These are phyloP conservation scores for Protobothrops flavoviridis DNA, from an alignment of 2,113 vertebrate genomes.

Conservation along the genomic window DNA sequence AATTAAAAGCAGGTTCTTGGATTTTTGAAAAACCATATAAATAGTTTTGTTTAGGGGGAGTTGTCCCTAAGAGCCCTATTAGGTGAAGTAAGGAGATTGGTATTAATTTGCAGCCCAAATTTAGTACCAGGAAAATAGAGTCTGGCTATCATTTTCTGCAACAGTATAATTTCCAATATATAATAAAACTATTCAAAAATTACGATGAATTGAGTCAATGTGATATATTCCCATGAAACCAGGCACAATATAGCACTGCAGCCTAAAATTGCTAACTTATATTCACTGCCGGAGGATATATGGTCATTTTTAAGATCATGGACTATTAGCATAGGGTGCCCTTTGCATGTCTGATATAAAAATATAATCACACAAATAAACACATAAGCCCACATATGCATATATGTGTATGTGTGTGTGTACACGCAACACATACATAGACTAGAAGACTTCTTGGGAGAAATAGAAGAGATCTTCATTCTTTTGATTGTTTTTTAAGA, in stretches of 20 bases:
- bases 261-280: not conserved
- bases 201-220: not conserved
- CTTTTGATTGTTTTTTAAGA: not conserved
- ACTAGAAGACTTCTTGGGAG: not conserved
- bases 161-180: not conserved
- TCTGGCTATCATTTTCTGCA: not conserved
- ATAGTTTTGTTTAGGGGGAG: constrained; percentile 4
- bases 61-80: constrained; percentile 20
- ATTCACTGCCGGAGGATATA: not conserved
- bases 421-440: not conserved
- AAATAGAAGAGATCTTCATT: not conserved
- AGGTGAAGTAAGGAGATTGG: constrained; percentile 8
- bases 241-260: not conserved
- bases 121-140: not conserved
- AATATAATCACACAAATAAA: not conserved
- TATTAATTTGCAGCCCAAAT: not conserved
- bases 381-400: not conserved
- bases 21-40: not conserved
- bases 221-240: not conserved
- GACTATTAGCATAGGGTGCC: not conserved
- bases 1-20: not conserved
- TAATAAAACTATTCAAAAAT: not conserved
- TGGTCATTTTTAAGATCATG: not conserved
- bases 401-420: not conserved
- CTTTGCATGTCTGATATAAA: not conserved